Evolutionary conservation across 2,797 vertebrate genomes (phyloP).

Genomic region (Cuniculus paca): DNA sequence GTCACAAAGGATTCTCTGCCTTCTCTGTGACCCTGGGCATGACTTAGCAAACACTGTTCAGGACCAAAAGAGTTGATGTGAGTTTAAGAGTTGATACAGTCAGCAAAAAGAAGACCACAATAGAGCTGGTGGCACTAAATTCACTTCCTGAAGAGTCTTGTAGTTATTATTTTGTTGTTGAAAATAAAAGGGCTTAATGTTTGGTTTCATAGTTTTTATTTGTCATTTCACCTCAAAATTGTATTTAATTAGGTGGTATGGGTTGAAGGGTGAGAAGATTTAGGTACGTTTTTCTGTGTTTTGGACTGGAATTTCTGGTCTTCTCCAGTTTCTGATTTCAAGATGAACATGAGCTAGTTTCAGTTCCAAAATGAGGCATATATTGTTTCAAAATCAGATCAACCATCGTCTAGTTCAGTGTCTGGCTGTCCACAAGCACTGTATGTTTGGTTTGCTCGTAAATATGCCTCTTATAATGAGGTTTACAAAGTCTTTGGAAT

Average conservation of each 20-base stretch:
- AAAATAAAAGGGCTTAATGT: neutral
- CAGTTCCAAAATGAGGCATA: neutral
- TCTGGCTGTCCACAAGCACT: neutral
- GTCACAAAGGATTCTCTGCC: slow-evolving; percentile 70
- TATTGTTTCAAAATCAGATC: neutral
- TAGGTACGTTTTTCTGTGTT: slow-evolving; percentile 50
- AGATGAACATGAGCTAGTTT: neutral
- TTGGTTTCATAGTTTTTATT: slow-evolving; percentile 24
- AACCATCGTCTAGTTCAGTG: neutral
- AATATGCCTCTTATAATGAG: neutral
- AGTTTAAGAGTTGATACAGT: slow-evolving; percentile 60
- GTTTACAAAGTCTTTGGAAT: neutral
- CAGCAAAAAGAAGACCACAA: slow-evolving; percentile 71
- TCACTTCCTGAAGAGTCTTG: slow-evolving; percentile 50
- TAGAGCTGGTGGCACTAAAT: slow-evolving; percentile 36
- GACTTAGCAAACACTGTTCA: slow-evolving; percentile 57
- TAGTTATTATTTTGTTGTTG: slow-evolving; percentile 64
- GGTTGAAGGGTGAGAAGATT: neutral
- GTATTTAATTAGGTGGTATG: neutral
- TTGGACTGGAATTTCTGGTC: neutral
- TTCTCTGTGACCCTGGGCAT: slow-evolving; percentile 77
- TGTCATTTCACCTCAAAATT: slow-evolving; percentile 40
- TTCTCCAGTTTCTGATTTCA: neutral
- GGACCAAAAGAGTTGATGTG: slow-evolving; percentile 50
- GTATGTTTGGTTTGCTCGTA: neutral